Conservation (phyloP, 2,113 vertebrate species). For the Lates calcarifer region DNA sequence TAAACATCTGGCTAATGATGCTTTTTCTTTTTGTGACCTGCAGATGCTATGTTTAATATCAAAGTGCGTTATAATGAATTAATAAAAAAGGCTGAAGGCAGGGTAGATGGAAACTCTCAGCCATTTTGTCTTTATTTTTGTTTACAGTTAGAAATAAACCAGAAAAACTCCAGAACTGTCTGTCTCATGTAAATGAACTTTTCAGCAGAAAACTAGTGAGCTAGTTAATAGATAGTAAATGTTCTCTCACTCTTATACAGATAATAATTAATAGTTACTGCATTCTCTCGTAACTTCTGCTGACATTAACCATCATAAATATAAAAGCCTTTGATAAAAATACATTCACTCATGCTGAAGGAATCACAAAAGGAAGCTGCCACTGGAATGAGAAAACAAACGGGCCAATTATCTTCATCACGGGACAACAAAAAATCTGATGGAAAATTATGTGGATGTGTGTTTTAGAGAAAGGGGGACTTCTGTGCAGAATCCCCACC, state of each 20-base stretch:
- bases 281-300: conserved; percentile 48
- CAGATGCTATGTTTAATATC: background rate
- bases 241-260: conserved; percentile 24
- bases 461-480: background rate
- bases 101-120: background rate
- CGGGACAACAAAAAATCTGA: background rate
- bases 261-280: background rate
- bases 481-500: background rate
- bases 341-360: conserved; percentile 67
- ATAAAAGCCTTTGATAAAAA: conserved; percentile 59
- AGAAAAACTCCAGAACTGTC: background rate
- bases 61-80: background rate
- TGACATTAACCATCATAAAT: conserved; percentile 50
- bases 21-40: background rate
- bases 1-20: background rate
- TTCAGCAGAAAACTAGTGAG: background rate
- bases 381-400: conserved; percentile 42
- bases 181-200: background rate
- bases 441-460: background rate
- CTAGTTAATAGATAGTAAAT: background rate
- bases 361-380: conserved; percentile 66
- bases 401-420: background rate
- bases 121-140: conserved; percentile 29
- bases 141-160: conserved; percentile 27
- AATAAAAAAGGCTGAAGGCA: background rate